These are phyloP conservation scores for Synergus gifuensis DNA, from an alignment of 2,888 invertebrate genomes.

Conservation along the genomic window DNA sequence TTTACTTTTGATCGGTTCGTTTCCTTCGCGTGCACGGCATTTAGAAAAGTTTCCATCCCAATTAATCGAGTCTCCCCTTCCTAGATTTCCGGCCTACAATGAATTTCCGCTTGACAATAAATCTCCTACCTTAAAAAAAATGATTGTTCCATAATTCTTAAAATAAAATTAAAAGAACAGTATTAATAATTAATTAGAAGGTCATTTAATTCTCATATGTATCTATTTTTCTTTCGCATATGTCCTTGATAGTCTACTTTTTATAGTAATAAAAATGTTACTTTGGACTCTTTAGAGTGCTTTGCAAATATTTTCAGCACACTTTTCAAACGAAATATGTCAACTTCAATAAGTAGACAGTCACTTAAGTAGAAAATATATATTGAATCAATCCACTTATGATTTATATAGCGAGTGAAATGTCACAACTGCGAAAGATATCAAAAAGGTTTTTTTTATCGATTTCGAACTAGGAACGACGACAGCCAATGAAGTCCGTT, in stretches of 20 bases:
- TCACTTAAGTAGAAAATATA: not conserved
- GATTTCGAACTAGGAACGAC: not conserved
- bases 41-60: constrained; percentile 22
- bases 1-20: constrained; percentile 17
- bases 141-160: not conserved
- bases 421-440: not conserved
- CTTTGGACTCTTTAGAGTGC: not conserved
- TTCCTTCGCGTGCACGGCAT: constrained; percentile 33
- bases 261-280: not conserved
- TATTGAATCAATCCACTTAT: not conserved
- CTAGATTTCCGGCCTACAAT: constrained; percentile 31
- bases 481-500: constrained; percentile 1
- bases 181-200: not conserved
- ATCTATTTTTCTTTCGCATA: not conserved
- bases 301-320: not conserved
- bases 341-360: not conserved
- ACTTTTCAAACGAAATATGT: not conserved
- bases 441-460: not conserved
- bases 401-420: not conserved
- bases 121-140: not conserved
- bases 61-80: constrained; percentile 40
- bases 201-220: not conserved
- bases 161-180: not conserved
- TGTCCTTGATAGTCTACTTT: not conserved
- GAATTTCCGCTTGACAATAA: constrained; percentile 26